Evolutionary conservation across 2,797 vertebrate genomes (phyloP), one percentile per base, ranked within the genome.

Genomic region (Neoniphon sammara): DNA sequence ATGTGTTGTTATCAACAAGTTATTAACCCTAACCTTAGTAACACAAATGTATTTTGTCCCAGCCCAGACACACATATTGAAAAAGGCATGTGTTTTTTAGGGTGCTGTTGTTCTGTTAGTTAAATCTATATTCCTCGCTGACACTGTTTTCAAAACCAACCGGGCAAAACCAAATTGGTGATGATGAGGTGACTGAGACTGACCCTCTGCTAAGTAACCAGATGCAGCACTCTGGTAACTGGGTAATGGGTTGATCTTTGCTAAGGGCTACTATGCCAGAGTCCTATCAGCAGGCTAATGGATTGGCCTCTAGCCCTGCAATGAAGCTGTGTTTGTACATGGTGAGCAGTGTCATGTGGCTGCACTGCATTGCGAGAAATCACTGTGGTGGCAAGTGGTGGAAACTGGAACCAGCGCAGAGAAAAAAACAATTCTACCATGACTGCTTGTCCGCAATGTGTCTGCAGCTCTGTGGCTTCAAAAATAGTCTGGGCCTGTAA

Each of bases 281-380:
- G n/a, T 69, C 42, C 20, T 25, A 31, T 58, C 21, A 57, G 36
- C 42, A 44, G 36, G 42, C 55, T 58, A 68, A 68, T 68, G 54
- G 66, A 59, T 20, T 58, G 42, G 50, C 63, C 63, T 53, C n/a
- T 31, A 4, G 20, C 21, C 44, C 53, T 53, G 10, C 25, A 15
- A 39, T 6, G 4, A 46, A 31, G 63, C 60, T 84, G 66, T 70
- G 66, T 74, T 73, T 67, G 46, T 23, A 53, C 69, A 63, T 49
- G 65, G 14, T 34, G 3, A 55, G 46, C 53, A 47, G 49, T 50
- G 31, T 34, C 36, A 7, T 30, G 66, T 62, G 46, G 61, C 60
- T 47, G 18, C 36, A 15, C 14, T n/a, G 39, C 20, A 1, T 4
- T n/a, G 17, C 36, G 36, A 65, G 68, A 70, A 58, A 55, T 27